Percentiles rank a stretch among this genome's conserved stretches.
phyloP scores from a whole-genome alignment of 2,797 vertebrate species.

The Paratrypauchen microcephalus region DNA sequence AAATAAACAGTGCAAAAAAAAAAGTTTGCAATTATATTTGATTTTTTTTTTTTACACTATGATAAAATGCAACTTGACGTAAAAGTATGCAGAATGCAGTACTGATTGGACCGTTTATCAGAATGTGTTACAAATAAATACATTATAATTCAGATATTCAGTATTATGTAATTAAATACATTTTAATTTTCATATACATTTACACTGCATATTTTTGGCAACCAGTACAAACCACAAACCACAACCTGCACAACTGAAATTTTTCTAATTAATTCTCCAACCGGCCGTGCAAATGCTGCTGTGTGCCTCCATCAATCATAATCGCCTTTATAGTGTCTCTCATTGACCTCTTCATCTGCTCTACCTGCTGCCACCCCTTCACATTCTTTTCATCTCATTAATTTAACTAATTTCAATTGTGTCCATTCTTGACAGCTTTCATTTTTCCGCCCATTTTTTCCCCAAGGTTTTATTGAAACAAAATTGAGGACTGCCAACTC shows the following conservation, averaged over 20 bases:
- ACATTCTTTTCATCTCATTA: conserved; percentile 82
- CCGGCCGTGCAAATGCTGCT: conserved; percentile 63
- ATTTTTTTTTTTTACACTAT: too few species aligned
- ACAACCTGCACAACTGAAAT: conserved; percentile 48
- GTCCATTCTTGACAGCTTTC: conserved; percentile 82
- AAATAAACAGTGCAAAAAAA: too few species aligned
- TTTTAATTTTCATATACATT: too few species aligned
- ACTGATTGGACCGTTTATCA: too few species aligned
- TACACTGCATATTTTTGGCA: conserved; percentile 19
- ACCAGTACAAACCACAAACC: conserved; percentile 58
- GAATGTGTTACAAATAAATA: too few species aligned
- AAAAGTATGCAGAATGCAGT: too few species aligned
- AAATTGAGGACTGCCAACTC: conserved; percentile 60
- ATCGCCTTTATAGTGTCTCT: conserved; percentile 82
- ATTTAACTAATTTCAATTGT: conserved; percentile 87
- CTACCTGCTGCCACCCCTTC: conserved; percentile 78
- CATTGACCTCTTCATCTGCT: conserved; percentile 83
- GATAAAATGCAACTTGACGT: too few species aligned
- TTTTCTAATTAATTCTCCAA: conserved; percentile 75
- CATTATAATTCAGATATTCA: too few species aligned
- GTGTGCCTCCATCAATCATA: conserved; percentile 82
- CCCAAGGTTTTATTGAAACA: conserved; percentile 57
- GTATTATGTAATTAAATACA: too few species aligned
- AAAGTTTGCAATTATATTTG: too few species aligned
- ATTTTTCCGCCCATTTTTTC: conserved; percentile 68